phyloP scores from a whole-genome alignment of 2,888 invertebrate species.

The Patella pellucida region DNA sequence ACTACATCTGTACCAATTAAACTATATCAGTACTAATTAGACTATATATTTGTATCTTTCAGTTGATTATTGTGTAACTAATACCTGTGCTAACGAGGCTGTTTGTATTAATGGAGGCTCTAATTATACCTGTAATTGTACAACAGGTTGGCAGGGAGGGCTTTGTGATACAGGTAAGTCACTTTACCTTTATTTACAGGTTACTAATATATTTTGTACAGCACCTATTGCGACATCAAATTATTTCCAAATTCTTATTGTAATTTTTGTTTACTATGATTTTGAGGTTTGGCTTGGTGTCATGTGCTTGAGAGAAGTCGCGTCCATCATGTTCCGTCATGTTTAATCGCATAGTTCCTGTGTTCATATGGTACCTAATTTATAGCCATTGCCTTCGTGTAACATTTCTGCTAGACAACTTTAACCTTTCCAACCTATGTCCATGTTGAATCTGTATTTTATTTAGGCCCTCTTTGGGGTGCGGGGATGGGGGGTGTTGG shows the following conservation, averaged over 20 bases:
- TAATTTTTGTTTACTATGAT: neutral
- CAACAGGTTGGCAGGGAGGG: constrained; percentile 2
- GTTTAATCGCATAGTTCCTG: no score
- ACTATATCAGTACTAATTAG: no score
- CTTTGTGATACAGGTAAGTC: constrained; percentile 13
- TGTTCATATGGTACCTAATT: no score
- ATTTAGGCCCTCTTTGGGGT: no score
- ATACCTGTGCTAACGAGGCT: neutral
- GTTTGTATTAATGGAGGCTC: neutral
- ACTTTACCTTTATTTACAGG: neutral
- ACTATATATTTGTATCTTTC: no score
- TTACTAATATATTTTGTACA: neutral
- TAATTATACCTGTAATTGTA: constrained; percentile 17
- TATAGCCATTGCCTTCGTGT: no score
- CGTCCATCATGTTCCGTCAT: no score
- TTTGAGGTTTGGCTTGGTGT: neutral
- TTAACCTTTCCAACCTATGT: no score
- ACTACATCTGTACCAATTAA: no score
- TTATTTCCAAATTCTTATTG: neutral
- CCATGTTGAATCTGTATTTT: no score
- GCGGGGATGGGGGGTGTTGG: no score
- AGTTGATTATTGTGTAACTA: constrained; percentile 1
- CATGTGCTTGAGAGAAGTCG: neutral
- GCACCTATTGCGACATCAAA: neutral
- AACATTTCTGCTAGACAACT: no score